Evolutionary conservation across 1,140 invertebrate species (phyloP).

Genomic region (Aphidius gifuensis): DNA sequence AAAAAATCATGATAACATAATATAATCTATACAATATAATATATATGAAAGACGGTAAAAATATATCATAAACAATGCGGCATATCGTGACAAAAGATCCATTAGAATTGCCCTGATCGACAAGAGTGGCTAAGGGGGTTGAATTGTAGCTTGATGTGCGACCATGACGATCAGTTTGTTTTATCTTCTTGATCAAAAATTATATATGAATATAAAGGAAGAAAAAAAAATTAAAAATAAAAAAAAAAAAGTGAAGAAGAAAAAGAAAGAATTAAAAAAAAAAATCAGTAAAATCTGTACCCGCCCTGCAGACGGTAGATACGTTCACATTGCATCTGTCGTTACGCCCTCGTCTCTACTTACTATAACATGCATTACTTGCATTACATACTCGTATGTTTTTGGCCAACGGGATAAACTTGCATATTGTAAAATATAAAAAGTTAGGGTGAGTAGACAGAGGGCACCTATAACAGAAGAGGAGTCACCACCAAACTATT

Average conservation of each 20-base stretch:
- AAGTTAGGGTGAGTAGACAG: slow-evolving; percentile 23
- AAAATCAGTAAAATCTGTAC: slow-evolving; percentile 39
- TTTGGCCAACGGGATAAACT: neutral
- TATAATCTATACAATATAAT: no score
- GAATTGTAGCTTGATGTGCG: slow-evolving; percentile 36
- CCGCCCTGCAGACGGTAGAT: slow-evolving; percentile 45
- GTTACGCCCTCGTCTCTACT: slow-evolving; percentile 44
- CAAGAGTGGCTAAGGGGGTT: slow-evolving; percentile 38
- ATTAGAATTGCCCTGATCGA: slow-evolving; percentile 26
- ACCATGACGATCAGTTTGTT: slow-evolving; percentile 32
- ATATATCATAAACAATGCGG: slow-evolving; percentile 14
- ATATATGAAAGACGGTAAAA: neutral
- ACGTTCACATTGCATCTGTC: slow-evolving; percentile 50
- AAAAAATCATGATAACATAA: no score
- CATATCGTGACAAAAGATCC: slow-evolving; percentile 2
- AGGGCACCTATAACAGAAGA: no score
- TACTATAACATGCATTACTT: slow-evolving; percentile 5
- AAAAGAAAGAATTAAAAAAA: slow-evolving; percentile 19
- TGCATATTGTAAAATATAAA: neutral
- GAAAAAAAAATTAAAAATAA: neutral
- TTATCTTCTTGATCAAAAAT: slow-evolving; percentile 6
- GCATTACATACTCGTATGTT: no score
- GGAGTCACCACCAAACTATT: no score
- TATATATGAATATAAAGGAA: slow-evolving; percentile 5
- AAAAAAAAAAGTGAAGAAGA: slow-evolving; percentile 6